These are phyloP conservation scores for Sphenopsis melanotis DNA, from an alignment of 2,797 vertebrate genomes.

Conservation along the genomic window DNA sequence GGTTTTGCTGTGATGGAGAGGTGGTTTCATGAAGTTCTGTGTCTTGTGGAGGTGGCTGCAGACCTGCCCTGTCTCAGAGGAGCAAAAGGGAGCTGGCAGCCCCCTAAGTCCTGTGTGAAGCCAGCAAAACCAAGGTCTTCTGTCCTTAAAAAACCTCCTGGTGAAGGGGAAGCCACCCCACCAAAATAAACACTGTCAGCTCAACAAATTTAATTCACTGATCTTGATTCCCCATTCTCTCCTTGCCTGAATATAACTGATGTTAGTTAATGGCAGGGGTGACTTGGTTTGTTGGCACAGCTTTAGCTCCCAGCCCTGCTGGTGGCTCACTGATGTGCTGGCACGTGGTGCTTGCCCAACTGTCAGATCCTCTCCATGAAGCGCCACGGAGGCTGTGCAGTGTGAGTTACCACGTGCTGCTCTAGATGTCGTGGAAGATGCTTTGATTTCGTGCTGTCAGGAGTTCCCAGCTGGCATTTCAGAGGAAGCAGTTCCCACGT, in stretches of 20 bases:
- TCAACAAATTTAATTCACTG: not conserved
- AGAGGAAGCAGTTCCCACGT: not conserved
- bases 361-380: not conserved
- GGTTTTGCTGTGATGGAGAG: not conserved
- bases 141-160: not conserved
- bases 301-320: not conserved
- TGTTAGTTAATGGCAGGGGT: not conserved
- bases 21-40: fast-evolving
- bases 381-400: not conserved
- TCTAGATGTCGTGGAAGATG: not conserved
- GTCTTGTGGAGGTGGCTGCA: not conserved
- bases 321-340: not conserved
- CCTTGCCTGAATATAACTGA: not conserved
- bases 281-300: not conserved
- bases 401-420: not conserved
- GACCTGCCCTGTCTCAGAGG: not conserved
- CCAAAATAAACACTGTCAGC: not conserved
- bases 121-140: fast-evolving
- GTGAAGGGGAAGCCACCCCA: not conserved
- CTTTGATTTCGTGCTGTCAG: not conserved
- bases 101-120: fast-evolving
- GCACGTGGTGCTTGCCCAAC: not conserved
- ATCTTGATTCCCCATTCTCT: not conserved
- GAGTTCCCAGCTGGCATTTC: slow-evolving; percentile 31
- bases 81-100: not conserved